Conservation (phyloP, 2,888 invertebrate species). For the Schrankia costaestrigalis region DNA sequence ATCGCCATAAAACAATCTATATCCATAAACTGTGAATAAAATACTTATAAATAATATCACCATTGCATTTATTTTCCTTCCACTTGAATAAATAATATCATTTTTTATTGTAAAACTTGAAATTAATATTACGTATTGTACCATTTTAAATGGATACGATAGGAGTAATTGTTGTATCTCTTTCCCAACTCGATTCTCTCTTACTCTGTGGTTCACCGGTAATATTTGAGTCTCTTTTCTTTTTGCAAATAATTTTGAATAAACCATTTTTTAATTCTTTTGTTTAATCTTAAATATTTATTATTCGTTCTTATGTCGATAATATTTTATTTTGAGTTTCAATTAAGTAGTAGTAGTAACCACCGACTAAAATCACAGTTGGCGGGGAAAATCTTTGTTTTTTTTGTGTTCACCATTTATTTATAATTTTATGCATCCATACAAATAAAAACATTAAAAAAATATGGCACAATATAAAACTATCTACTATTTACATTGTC, state of each 20-base stretch:
- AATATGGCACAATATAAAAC: too few relatives aligned
- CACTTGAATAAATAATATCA: slow-evolving; percentile 12
- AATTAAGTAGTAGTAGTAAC: too few relatives aligned
- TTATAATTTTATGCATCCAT: too few relatives aligned
- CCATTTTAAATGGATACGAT: slow-evolving; percentile 3
- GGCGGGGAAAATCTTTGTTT: too few relatives aligned
- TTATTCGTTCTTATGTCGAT: too few relatives aligned
- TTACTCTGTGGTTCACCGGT: background rate
- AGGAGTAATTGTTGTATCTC: slow-evolving; percentile 2
- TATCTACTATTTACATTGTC: too few relatives aligned
- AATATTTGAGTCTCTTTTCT: background rate
- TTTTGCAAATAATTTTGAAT: background rate
- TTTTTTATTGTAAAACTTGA: slow-evolving; percentile 15
- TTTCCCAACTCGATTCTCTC: slow-evolving; percentile 1
- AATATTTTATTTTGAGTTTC: too few relatives aligned
- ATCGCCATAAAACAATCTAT: background rate
- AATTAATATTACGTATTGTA: slow-evolving; percentile 10
- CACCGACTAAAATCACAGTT: too few relatives aligned
- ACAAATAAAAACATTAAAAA: too few relatives aligned
- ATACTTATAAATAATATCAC: background rate
- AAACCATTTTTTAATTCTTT: background rate
- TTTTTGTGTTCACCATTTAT: too few relatives aligned
- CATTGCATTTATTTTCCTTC: background rate
- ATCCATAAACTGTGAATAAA: background rate
- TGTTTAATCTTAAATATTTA: too few relatives aligned